Percentiles rank a stretch among this genome's conserved stretches.
Evolutionary conservation across 2,113 vertebrate species (phyloP).

Genomic region (Chauna torquata): DNA sequence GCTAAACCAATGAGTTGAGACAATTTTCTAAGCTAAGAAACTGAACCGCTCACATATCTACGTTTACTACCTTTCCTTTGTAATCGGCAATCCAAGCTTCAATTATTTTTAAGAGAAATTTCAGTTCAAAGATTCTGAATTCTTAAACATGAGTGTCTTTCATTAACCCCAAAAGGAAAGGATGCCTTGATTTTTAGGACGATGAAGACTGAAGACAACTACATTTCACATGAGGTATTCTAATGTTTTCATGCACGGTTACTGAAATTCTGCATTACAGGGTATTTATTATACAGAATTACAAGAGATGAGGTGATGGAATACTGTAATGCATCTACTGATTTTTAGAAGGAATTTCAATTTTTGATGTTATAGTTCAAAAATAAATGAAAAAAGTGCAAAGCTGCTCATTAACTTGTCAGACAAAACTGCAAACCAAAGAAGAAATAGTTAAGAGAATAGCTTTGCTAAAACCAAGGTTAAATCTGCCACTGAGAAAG

Average conservation of each 20-base stretch:
- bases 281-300: background rate
- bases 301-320: background rate
- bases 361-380: background rate
- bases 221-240: background rate
- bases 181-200: background rate
- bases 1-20: background rate
- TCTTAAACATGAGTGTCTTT: background rate
- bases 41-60: background rate
- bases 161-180: background rate
- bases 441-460: background rate
- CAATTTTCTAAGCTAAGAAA: slow-evolving; percentile 9
- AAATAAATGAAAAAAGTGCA: background rate
- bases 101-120: background rate
- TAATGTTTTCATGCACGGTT: background rate
- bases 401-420: background rate
- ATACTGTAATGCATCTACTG: background rate
- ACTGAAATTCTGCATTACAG: background rate
- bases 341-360: background rate
- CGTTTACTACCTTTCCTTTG: background rate
- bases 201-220: background rate
- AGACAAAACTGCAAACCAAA: background rate
- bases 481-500: background rate
- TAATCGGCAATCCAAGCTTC: background rate
- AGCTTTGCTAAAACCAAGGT: background rate
- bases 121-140: background rate